phyloP scores from a whole-genome alignment of 2,888 invertebrate species.

The Conops quadrifasciatus region DNA sequence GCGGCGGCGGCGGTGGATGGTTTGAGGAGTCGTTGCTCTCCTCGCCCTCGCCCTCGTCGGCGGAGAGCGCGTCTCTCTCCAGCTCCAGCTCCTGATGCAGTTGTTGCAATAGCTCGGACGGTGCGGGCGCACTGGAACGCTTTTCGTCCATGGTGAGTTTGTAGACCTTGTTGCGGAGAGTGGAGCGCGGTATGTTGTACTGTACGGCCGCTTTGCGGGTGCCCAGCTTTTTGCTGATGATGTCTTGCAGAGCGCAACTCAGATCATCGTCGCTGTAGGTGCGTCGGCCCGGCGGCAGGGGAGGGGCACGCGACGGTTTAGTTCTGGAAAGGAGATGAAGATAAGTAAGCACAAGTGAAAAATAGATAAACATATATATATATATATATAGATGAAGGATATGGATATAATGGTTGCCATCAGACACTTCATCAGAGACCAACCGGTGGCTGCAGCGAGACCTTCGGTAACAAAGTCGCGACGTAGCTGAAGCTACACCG shows the following conservation, averaged over 20 bases:
- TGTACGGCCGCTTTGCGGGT: constrained; percentile 93
- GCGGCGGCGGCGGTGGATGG: constrained; percentile 52
- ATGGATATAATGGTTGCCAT: too few species aligned
- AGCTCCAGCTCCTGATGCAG: constrained; percentile 53
- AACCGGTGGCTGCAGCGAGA: not conserved
- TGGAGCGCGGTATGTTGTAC: constrained; percentile 96
- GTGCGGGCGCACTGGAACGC: constrained; percentile 66
- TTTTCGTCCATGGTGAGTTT: constrained; percentile 77
- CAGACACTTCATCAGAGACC: not conserved
- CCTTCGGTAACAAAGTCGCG: not conserved
- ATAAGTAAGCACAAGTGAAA: not conserved
- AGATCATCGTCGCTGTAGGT: constrained; percentile 97
- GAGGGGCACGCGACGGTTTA: constrained; percentile 72
- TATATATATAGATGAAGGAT: too few species aligned
- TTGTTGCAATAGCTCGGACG: constrained; percentile 46
- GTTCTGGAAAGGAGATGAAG: constrained; percentile 66
- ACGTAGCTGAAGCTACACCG: not conserved
- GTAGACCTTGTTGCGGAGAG: constrained; percentile 94
- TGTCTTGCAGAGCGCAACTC: constrained; percentile 91
- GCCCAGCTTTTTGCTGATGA: constrained; percentile 90
- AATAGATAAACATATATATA: too few species aligned
- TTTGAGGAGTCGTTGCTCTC: constrained; percentile 67
- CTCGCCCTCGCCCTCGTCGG: constrained; percentile 68
- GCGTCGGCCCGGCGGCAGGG: constrained; percentile 69
- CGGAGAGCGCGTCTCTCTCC: constrained; percentile 62